Conservation (phyloP, 2,888 invertebrate species). For the Cephus sareptanus region DNA sequence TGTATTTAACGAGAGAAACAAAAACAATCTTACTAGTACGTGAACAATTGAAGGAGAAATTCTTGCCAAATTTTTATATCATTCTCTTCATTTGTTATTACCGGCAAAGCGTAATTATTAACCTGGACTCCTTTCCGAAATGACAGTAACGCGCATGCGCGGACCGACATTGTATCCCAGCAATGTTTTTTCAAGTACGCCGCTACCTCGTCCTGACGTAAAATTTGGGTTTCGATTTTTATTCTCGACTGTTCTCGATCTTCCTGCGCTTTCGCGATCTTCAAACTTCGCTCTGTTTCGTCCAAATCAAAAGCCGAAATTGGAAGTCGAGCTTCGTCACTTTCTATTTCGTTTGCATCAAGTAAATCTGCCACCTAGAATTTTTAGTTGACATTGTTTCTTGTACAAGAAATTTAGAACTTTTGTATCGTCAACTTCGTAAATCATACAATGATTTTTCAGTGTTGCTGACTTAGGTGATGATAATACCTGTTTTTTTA, state of each 20-base stretch:
- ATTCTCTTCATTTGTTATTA: slow-evolving; percentile 63
- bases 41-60: slow-evolving; percentile 11
- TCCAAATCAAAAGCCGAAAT: slow-evolving; percentile 74
- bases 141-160: slow-evolving; percentile 59
- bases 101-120: slow-evolving; percentile 70
- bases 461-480: neutral
- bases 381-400: neutral
- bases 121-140: slow-evolving; percentile 66
- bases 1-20: neutral
- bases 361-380: slow-evolving; percentile 57
- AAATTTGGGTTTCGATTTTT: slow-evolving; percentile 69
- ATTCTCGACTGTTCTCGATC: slow-evolving; percentile 68
- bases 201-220: slow-evolving; percentile 70
- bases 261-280: slow-evolving; percentile 60
- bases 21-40: neutral
- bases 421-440: neutral
- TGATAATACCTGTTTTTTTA: slow-evolving; percentile 49
- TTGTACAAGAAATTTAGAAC: neutral
- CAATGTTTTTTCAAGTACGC: slow-evolving; percentile 70
- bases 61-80: slow-evolving; percentile 63
- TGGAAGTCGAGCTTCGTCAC: slow-evolving; percentile 70
- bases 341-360: slow-evolving; percentile 70
- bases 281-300: slow-evolving; percentile 65
- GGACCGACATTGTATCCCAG: slow-evolving; percentile 71
- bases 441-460: no score